Base-by-base conservation (phyloP, 2,888 invertebrate genomes). In the Trachelus stipa region DNA sequence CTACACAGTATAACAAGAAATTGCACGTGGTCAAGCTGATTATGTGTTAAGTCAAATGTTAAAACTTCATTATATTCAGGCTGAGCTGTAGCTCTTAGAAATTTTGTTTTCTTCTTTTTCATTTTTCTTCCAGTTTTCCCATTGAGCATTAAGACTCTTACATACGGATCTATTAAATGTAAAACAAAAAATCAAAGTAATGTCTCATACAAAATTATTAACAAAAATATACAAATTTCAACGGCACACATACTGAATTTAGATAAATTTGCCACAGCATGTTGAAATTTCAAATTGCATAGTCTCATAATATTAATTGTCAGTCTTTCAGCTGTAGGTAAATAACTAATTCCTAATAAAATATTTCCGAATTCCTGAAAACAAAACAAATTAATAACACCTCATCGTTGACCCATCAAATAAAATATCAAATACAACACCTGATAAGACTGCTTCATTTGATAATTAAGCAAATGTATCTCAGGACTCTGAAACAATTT, bases 281-380 rank as follows among this genome's bases (percentile, higher is more conserved):
- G 83, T 40, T 82, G 78, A 76, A 89, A 87, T 82, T 91, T 92
- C 71, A 92, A 84, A 85, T 92, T 91, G 34, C 91, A 91, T 73
- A 91, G 85, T 84, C 92, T 92, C 85, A 92, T 91, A 69, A 92
- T 88, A 80, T 91, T 92, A 78, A 92, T 91, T 73, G 92, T 91
- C 83, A 92, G 87, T 82, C 92, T 89, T 85, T 92, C 92, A 4
- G 92, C 92, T 12, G 92, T 92, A 35, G 92, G 92, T 79, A 92
- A 88, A 83, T 92, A 92, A 86, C 92, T 92, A 80, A 92, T 84
- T 74, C 92, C 92, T 83, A 92, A 86, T 79, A 92, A 84, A 84
- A 92, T 88, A 75, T 91, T 91, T 77, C 92, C 92, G 79, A 88
- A 91, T 85, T 92, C 92, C 92, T 92, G 81, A 4, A 88, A 87